Percentiles rank a stretch among this genome's conserved stretches.
Conservation (phyloP, 2,113 vertebrate species). For the Alectura lathami region DNA sequence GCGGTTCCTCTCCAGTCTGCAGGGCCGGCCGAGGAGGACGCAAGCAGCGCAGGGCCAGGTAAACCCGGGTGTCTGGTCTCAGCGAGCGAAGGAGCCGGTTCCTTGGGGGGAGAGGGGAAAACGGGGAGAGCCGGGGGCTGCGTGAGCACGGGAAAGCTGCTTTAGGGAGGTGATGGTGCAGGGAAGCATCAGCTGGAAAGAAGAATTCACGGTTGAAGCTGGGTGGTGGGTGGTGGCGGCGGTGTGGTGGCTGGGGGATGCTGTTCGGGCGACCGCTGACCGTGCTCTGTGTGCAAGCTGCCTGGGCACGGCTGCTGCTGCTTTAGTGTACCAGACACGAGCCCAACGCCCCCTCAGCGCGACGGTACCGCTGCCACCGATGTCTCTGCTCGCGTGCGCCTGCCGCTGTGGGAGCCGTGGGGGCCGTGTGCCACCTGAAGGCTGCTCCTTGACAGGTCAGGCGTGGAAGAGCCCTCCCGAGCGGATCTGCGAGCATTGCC, state of each 20-base stretch:
- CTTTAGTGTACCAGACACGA: not conserved
- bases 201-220: no score
- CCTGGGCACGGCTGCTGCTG: not conserved
- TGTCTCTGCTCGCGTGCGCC: not conserved
- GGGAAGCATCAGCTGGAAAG: not conserved
- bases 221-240: no score
- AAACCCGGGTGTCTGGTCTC: not conserved
- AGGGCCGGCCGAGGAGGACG: rapidly evolving
- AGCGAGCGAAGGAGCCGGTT: rapidly evolving
- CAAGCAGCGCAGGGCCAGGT: rapidly evolving
- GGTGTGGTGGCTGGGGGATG: rapidly evolving
- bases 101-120: not conserved
- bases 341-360: not conserved
- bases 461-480: rapidly evolving
- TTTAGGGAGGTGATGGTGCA: not conserved
- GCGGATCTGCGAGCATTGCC: rapidly evolving
- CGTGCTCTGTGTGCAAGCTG: not conserved
- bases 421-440: not conserved
- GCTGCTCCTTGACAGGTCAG: not conserved
- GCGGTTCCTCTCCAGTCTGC: not conserved
- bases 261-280: not conserved
- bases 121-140: rapidly evolving
- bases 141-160: not conserved
- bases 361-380: rapidly evolving
- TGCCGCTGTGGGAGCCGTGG: not conserved